These are phyloP conservation scores for Eupithecia exiguata DNA, from an alignment of 2,888 invertebrate genomes.

Conservation along the genomic window DNA sequence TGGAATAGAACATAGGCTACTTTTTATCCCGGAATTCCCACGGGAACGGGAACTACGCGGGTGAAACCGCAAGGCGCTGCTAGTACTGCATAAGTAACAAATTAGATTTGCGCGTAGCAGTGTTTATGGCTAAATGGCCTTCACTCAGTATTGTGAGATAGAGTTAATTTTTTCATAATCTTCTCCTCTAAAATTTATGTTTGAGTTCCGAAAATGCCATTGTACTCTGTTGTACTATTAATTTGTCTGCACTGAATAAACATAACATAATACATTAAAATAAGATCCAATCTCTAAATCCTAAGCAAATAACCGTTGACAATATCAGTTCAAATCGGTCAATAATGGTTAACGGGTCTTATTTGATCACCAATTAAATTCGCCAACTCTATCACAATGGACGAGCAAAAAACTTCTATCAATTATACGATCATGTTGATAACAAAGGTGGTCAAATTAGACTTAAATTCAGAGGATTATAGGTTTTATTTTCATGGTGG, in stretches of 20 bases:
- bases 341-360: constrained; percentile 67
- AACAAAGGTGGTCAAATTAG: constrained; percentile 28
- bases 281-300: neutral
- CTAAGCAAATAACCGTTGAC: constrained; percentile 42
- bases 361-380: constrained; percentile 68
- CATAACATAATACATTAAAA: neutral
- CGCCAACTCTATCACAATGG: constrained; percentile 49
- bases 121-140: too few relatives aligned
- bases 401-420: constrained; percentile 62
- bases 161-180: too few relatives aligned
- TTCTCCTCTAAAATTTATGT: too few relatives aligned
- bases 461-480: constrained; percentile 7
- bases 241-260: neutral
- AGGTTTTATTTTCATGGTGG: neutral
- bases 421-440: constrained; percentile 54
- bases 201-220: neutral
- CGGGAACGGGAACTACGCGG: too few relatives aligned
- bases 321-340: constrained; percentile 57
- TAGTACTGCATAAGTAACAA: too few relatives aligned
- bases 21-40: too few relatives aligned
- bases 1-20: too few relatives aligned
- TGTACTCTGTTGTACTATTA: too few relatives aligned
- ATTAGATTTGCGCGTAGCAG: too few relatives aligned
- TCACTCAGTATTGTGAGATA: too few relatives aligned
- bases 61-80: too few relatives aligned